A percentile compares a stretch with the other conserved stretches of the same genome.
Evolutionary conservation across 1,140 invertebrate genomes (phyloP).

Genomic region (Zaprionus camerounensis): DNA sequence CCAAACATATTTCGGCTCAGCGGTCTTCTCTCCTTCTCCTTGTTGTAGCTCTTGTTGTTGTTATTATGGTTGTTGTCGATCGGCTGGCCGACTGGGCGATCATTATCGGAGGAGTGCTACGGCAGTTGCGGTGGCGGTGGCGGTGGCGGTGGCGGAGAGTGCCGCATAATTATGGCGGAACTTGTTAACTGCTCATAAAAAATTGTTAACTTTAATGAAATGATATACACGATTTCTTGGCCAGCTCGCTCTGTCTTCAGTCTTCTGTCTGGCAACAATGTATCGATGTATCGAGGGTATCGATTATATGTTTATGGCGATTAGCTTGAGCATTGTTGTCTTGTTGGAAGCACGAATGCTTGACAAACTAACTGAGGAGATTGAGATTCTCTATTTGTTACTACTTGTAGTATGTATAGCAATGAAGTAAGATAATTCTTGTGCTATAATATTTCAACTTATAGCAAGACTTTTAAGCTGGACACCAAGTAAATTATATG

Average conservation of each 20-base stretch:
- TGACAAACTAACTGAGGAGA: too few relatives aligned
- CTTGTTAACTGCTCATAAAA: constrained; percentile 62
- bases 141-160: neutral
- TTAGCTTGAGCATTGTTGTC: neutral
- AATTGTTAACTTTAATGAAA: constrained; percentile 44
- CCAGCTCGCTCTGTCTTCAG: too few relatives aligned
- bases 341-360: too few relatives aligned
- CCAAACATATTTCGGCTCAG: constrained; percentile 6
- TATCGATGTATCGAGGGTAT: neutral
- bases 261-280: neutral
- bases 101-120: constrained; percentile 3
- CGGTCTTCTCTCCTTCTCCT: neutral
- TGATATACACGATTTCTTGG: constrained; percentile 33
- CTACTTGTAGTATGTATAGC: too few relatives aligned
- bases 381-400: too few relatives aligned
- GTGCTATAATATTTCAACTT: too few relatives aligned
- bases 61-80: neutral
- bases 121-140: neutral
- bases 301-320: constrained; percentile 1
- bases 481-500: too few relatives aligned
- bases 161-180: constrained; percentile 51
- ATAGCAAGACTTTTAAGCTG: too few relatives aligned
- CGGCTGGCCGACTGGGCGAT: constrained; percentile 13
- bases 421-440: too few relatives aligned
- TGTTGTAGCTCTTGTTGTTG: neutral